A percentile compares a stretch with the other conserved stretches of the same genome.
Conservation (phyloP, 92 coral and sea anemone species). For the Micromussa lordhowensis region DNA sequence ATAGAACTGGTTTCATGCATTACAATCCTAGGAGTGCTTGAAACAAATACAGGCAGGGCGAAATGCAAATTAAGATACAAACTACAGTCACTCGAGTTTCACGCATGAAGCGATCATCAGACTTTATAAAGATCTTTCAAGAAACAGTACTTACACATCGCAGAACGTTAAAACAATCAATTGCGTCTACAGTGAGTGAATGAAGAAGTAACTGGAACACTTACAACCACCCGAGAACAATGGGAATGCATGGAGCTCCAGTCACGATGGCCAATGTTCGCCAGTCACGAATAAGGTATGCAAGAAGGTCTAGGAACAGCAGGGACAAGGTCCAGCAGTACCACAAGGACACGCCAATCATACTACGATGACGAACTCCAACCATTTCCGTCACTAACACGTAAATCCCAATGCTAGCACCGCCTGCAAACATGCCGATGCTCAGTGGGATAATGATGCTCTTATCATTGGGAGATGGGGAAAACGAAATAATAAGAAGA, state of each 20-base stretch:
- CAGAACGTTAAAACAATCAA: no score
- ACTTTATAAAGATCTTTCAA: no score
- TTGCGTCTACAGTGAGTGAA: neutral
- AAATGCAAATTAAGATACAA: no score
- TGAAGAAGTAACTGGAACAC: neutral
- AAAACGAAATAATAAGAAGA: neutral
- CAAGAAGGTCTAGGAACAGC: constrained; percentile 37
- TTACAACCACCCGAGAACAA: constrained; percentile 45
- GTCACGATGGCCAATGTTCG: constrained; percentile 46
- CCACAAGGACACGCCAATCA: constrained; percentile 30
- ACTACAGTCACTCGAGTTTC: no score
- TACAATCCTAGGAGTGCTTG: no score
- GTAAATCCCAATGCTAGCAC: constrained; percentile 18
- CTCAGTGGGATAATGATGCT: neutral
- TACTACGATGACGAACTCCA: constrained; percentile 30
- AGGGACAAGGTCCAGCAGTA: constrained; percentile 48
- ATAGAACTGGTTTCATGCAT: no score
- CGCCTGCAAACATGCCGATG: neutral
- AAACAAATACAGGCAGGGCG: no score
- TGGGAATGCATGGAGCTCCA: constrained; percentile 36
- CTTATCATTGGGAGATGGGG: no score
- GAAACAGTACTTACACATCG: no score
- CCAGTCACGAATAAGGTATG: constrained; percentile 62
- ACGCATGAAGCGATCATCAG: no score
- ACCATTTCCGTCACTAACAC: constrained; percentile 33